phyloP scores from a whole-genome alignment of 2,797 vertebrate genomes.

The Octomys mimax region DNA sequence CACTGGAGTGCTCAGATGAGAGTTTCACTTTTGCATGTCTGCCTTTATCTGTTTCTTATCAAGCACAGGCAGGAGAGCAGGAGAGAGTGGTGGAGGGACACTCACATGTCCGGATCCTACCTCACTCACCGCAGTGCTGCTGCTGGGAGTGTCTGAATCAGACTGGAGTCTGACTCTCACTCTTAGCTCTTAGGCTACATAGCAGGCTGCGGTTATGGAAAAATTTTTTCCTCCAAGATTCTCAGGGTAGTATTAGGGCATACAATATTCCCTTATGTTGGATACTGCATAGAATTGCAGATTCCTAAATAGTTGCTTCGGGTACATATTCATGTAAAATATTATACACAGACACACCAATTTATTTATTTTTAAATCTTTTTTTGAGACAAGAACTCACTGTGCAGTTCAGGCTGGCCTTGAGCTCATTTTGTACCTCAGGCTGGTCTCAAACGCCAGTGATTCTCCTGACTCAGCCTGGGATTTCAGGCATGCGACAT shows the following conservation, averaged over 20 bases:
- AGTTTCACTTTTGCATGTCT: not conserved
- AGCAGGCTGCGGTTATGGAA: not conserved
- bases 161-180: not conserved
- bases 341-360: not conserved
- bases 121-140: not conserved
- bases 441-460: not conserved
- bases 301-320: not conserved
- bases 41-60: conserved; percentile 38
- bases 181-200: not conserved
- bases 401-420: not conserved
- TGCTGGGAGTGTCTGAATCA: too few species aligned
- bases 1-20: not conserved
- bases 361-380: not conserved
- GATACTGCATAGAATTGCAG: not conserved
- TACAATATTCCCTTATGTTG: not conserved
- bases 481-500: not conserved
- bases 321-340: not conserved
- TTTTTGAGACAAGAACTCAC: too few species aligned
- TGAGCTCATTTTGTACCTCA: not conserved
- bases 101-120: not conserved
- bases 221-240: not conserved
- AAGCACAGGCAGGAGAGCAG: not conserved
- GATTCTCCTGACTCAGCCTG: not conserved
- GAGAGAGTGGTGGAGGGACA: not conserved
- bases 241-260: not conserved